Percentiles rank a stretch among this genome's conserved stretches.
These are phyloP conservation scores for Lagopus muta DNA, from an alignment of 2,113 vertebrate genomes.

Conservation along the genomic window DNA sequence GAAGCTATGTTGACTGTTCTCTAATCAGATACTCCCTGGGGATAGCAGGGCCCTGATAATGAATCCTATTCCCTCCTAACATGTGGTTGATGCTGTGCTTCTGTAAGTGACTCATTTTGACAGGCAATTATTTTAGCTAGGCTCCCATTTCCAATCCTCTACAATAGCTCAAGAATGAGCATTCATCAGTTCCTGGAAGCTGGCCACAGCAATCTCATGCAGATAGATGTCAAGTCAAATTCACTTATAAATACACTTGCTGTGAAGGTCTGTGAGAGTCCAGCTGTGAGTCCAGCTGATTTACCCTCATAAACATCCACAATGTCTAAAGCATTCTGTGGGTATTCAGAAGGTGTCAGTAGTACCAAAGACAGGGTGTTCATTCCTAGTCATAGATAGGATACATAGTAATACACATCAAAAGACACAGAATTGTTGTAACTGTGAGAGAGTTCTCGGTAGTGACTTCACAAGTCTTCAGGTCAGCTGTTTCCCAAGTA, in stretches of 20 bases:
- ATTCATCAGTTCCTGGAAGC: slow-evolving; percentile 20
- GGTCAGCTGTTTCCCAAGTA: neutral
- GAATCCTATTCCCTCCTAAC: neutral
- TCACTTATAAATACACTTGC: neutral
- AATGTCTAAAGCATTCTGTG: neutral
- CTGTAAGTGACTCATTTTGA: slow-evolving; percentile 22
- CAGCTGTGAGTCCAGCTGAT: neutral
- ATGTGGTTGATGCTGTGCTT: neutral
- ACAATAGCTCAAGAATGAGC: slow-evolving; percentile 22
- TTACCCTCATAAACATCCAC: neutral
- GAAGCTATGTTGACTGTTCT: neutral
- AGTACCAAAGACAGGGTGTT: neutral
- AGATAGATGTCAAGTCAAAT: neutral
- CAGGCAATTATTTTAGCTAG: slow-evolving; percentile 32
- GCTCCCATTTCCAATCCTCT: neutral
- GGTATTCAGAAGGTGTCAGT: neutral
- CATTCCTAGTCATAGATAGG: neutral
- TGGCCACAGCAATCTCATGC: neutral
- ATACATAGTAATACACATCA: neutral
- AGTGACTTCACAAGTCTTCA: neutral
- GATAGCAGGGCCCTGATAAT: neutral
- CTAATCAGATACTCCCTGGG: neutral
- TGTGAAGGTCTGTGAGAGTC: neutral
- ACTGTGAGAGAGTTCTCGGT: neutral
- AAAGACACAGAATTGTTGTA: neutral